Base-by-base conservation (phyloP, 1,140 invertebrate genomes). In the Apis laboriosa region DNA sequence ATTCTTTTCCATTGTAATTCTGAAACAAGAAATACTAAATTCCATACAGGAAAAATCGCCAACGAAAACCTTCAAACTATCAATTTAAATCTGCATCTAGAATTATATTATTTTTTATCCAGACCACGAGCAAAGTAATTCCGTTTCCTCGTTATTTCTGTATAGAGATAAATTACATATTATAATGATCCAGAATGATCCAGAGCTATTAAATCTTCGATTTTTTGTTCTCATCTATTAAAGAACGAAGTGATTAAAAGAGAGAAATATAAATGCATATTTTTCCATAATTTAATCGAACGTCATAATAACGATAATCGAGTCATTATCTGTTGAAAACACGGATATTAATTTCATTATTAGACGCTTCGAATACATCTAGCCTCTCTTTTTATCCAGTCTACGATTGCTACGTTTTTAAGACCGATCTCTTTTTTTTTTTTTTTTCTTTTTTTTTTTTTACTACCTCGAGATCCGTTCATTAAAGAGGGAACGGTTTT, bases 271-370 rank as follows among this genome's bases (percentile, higher is more conserved):
- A 19, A 28, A 21, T 49, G 9, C 9, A 11, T 8, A 74, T 11
- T 19, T 55, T 63, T 8, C 68, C 24, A 5, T 53, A 21, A n/a
- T 81, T 75, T 61, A 51, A 66, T 81, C 75, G n/a, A 66, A 75
- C 53, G 53, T 75, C 75, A 75, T 75, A 67, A 67, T 63, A 34
- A 63, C 15, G 73, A 76, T 68, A 34, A n/a, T 58, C 51, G 71
- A 66, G 61, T 61, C 61, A 34, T 81, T 77, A 75, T 28, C 72
- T 34, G 17, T 8, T 49, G 64, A 43, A 17, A 66, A 68, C 63
- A 34, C 55, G 80, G 63, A 75, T 81, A 81, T 76, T 76, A 81
- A 68, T 81, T 76, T 60, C 73, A 55, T 77, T 68, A 81, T 76
- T 81, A 76, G 55, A 75, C n/a, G 0, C 19, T 63, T 56, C 12